These are phyloP conservation scores for Amphiura filiformis DNA, from an alignment of 35 echinoderm and acorn worm genomes.

Conservation along the genomic window DNA sequence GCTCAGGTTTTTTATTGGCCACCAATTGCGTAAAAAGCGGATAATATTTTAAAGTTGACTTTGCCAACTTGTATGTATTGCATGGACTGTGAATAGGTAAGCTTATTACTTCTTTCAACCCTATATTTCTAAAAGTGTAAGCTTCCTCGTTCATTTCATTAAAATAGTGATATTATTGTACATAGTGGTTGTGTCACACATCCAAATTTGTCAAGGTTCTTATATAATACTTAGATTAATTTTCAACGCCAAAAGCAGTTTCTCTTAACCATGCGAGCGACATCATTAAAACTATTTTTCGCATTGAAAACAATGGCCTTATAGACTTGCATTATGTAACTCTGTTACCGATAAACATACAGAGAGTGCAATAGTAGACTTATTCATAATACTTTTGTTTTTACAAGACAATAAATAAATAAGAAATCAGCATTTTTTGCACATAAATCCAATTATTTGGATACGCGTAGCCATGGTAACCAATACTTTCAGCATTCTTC, in stretches of 20 bases:
- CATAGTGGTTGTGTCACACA: neutral
- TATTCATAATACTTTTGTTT: neutral
- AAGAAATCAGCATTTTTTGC: neutral
- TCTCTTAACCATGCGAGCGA: neutral
- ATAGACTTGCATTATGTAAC: neutral
- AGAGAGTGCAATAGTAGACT: neutral
- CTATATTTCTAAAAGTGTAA: no score
- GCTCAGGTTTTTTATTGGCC: no score
- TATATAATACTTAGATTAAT: neutral
- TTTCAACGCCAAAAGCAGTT: neutral
- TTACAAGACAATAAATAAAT: slow-evolving; percentile 13
- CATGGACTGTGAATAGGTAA: no score
- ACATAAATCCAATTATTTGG: neutral
- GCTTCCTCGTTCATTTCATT: no score
- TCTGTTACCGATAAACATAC: neutral
- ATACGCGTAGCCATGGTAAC: neutral
- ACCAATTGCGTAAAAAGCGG: no score
- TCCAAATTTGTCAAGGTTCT: neutral
- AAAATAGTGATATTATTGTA: neutral
- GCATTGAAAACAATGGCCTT: neutral
- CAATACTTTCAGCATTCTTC: neutral
- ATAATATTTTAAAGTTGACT: no score
- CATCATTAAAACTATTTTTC: neutral
- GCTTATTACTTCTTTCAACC: neutral
- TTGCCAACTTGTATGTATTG: no score